These are phyloP conservation scores for Galemys pyrenaicus DNA, from an alignment of 2,113 vertebrate species.

Conservation along the genomic window DNA sequence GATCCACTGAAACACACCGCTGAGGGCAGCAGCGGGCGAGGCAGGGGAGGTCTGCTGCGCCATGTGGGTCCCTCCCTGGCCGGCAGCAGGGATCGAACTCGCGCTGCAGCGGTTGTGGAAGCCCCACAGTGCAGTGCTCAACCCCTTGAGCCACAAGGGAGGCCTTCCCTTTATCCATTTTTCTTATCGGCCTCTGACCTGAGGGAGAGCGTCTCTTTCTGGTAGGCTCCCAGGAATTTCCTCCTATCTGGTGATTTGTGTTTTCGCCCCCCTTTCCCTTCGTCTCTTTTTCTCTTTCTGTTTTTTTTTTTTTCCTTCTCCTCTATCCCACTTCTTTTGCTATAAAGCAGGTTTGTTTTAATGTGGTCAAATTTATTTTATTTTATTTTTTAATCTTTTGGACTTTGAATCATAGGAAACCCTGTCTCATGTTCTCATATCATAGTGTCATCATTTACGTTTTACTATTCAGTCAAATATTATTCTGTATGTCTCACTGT, in stretches of 20 bases:
- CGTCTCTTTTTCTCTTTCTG: not conserved
- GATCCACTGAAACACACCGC: no score
- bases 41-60: no score
- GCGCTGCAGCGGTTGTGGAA: no score
- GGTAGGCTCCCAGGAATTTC: not conserved
- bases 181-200: not conserved
- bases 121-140: no score
- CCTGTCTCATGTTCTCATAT: not conserved
- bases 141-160: no score
- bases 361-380: not conserved
- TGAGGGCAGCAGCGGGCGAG: no score
- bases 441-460: not conserved
- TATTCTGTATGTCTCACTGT: not conserved
- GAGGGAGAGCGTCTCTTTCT: not conserved
- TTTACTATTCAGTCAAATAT: not conserved
- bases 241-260: not conserved
- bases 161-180: not conserved
- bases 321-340: not conserved
- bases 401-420: not conserved
- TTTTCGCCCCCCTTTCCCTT: not conserved
- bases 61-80: no score
- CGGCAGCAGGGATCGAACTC: no score
- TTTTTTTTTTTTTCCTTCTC: not conserved
- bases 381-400: not conserved
- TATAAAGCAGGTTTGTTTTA: not conserved